These are phyloP conservation scores for Salmo trutta DNA, from an alignment of 2,797 vertebrate species.

Conservation along the genomic window DNA sequence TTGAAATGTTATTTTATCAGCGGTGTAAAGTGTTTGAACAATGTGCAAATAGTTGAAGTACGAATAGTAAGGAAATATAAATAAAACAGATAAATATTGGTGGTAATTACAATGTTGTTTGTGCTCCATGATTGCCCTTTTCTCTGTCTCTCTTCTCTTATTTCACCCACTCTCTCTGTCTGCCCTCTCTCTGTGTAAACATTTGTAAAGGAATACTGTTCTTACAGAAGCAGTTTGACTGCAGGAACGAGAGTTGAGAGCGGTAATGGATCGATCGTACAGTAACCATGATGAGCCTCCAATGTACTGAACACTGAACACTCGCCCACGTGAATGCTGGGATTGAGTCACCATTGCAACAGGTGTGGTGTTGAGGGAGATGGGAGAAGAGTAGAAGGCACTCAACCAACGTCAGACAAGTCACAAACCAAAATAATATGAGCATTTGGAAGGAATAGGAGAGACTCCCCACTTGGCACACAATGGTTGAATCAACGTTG, in stretches of 20 bases:
- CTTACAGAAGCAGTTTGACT: constrained; percentile 44
- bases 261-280: constrained; percentile 34
- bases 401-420: not conserved
- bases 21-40: too few relatives aligned
- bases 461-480: not conserved
- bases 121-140: too few relatives aligned
- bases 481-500: too few relatives aligned
- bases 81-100: too few relatives aligned
- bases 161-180: constrained; percentile 8
- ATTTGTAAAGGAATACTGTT: constrained; percentile 43
- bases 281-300: not conserved
- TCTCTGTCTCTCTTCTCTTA: not conserved
- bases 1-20: too few relatives aligned
- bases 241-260: constrained; percentile 29
- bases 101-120: too few relatives aligned
- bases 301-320: constrained; percentile 20
- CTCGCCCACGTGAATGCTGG: constrained; percentile 36
- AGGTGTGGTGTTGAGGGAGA: constrained; percentile 32
- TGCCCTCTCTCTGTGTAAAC: constrained; percentile 48
- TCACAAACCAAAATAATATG: not conserved
- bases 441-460: not conserved
- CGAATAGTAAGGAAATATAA: too few relatives aligned
- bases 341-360: constrained; percentile 33
- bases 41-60: too few relatives aligned
- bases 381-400: not conserved